Evolutionary conservation across 2,888 invertebrate species (phyloP).

Genomic region (Dromius quadrimaculatus): DNA sequence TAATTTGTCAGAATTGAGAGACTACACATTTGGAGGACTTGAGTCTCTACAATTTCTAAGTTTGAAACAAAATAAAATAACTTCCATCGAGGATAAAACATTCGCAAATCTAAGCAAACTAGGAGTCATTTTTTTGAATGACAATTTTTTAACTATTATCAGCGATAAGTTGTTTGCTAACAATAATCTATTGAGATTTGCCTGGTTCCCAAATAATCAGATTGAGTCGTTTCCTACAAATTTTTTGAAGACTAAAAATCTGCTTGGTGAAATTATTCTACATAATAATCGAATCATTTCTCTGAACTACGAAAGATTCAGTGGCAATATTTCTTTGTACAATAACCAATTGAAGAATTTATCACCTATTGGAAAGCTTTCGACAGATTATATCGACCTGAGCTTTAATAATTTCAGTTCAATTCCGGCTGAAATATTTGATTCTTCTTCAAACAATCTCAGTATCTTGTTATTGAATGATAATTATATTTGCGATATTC

Average conservation of each 20-base stretch:
- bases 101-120: conserved; percentile 21
- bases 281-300: conserved; percentile 11
- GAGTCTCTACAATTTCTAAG: conserved; percentile 27
- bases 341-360: conserved; percentile 12
- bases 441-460: not conserved
- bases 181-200: conserved; percentile 19
- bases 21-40: conserved; percentile 11
- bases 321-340: conserved; percentile 11
- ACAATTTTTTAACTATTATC: conserved; percentile 23
- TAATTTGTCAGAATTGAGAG: conserved; percentile 11
- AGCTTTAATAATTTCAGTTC: conserved; percentile 24
- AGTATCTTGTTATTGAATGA: not conserved
- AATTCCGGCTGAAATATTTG: conserved; percentile 7
- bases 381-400: not conserved
- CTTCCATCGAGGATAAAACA: not conserved
- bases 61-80: conserved; percentile 23
- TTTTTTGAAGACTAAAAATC: conserved; percentile 6
- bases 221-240: conserved; percentile 5
- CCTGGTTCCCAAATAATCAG: conserved; percentile 26
- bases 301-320: not conserved
- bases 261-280: conserved; percentile 10
- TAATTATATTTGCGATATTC: conserved; percentile 5
- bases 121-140: conserved; percentile 29
- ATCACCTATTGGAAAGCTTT: not conserved
- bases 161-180: conserved; percentile 4